phyloP scores from a whole-genome alignment of 2,797 vertebrate genomes.

The Florisuga fusca region DNA sequence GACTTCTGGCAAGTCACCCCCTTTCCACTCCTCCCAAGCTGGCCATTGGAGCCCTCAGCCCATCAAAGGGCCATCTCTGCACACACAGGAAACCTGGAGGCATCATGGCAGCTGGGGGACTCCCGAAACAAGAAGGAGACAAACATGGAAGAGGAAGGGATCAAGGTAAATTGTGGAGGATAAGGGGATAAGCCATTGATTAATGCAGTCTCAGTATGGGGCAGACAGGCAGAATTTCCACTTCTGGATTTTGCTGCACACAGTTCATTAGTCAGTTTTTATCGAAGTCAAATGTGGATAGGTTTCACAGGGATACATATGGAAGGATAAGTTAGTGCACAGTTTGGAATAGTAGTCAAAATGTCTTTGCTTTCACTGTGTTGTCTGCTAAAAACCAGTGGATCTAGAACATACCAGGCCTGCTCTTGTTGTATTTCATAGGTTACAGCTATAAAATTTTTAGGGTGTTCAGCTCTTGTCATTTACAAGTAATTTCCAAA shows the following conservation, averaged over 20 bases:
- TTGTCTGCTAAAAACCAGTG: background rate
- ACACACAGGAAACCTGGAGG: background rate
- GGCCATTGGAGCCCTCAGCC: background rate
- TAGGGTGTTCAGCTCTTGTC: background rate
- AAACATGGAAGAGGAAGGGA: background rate
- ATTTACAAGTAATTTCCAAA: background rate
- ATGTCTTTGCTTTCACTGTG: background rate
- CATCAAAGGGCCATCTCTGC: rapidly evolving
- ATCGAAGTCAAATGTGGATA: rapidly evolving
- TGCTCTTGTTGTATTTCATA: background rate
- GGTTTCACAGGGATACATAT: rapidly evolving
- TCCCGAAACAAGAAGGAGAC: background rate
- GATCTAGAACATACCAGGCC: background rate
- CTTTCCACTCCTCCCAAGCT: background rate
- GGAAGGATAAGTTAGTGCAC: background rate
- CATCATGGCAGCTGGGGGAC: rapidly evolving
- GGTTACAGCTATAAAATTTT: background rate
- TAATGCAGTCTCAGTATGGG: background rate
- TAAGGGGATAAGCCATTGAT: background rate
- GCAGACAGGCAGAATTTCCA: background rate
- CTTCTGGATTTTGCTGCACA: background rate
- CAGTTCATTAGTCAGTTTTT: background rate
- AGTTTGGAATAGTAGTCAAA: background rate
- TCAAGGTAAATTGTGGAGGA: background rate
- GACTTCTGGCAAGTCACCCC: background rate